Base-by-base conservation (phyloP, 1,140 invertebrate genomes). In the Nylanderia fulva region DNA sequence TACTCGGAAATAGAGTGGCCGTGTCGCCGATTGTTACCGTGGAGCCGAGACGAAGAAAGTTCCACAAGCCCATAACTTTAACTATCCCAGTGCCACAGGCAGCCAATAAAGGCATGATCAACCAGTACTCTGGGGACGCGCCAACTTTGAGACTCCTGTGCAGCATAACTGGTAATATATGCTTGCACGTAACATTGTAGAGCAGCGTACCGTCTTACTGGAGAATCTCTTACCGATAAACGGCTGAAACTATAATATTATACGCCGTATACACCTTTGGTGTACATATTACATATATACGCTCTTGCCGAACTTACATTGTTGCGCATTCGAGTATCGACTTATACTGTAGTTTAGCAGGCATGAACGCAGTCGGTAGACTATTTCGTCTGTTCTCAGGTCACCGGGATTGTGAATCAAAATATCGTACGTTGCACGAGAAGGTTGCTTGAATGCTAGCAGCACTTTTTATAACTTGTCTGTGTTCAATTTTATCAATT, bases 1-100 rank as follows among this genome's bases (percentile, higher is more conserved):
- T 98, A 76, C 96, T 99, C 86, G 98, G 98, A 58, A 99, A 98
- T 93, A 96, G 98, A 79, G 98, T 99, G 5, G 98, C 98, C 7
- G 98, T 98, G 18, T 98, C 98, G 76, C 98, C 99, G 29, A 98
- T 99, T 80, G 98, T 99, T n/a, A 99, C 98, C 0, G 98, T 99
- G 18, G 99, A 99, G 95, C 99, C 99, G 24, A 94, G 99, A 42
- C 95, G 99, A 85, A 95, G 99, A 84, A 99, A 99, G 95, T 99
- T 99, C 96, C 99, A 99, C 94, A 98, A 99, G 95, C 97, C 97
- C 48, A 99, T 99, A 91, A 99, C 98, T 85, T 96, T 99, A 86
- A 99, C 98, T 54, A 98, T 99, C 92, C 99, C 99, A 15, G 96
- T 99, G 71, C 99, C 99, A 15, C 97, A 97, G 93, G 97, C 97